Percentiles rank a stretch among this genome's conserved stretches.
Conservation (phyloP, 92 coral and sea anemone species). For the Palythoa caribaeorum region DNA sequence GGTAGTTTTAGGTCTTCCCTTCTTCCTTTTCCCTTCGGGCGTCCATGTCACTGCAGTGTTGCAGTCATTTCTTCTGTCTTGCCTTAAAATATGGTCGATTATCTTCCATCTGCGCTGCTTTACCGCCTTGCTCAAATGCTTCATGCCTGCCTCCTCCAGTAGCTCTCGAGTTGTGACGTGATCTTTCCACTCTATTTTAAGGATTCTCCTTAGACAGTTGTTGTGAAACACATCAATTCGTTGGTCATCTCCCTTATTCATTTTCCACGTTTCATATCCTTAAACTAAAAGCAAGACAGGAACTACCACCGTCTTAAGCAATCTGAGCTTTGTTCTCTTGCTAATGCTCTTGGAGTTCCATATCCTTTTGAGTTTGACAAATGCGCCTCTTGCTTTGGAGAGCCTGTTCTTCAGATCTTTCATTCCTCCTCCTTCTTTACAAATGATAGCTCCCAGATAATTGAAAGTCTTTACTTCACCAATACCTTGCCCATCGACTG, state of each 20-base stretch:
- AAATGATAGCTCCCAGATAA: not conserved
- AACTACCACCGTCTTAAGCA: not conserved
- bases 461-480: not conserved
- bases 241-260: constrained; percentile 24
- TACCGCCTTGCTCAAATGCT: too few species aligned
- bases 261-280: constrained; percentile 36
- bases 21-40: too few species aligned
- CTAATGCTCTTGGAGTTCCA: not conserved
- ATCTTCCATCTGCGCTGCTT: too few species aligned
- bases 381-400: not conserved
- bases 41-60: too few species aligned
- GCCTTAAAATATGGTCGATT: too few species aligned
- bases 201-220: not conserved
- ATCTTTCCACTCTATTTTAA: not conserved
- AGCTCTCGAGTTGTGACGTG: not conserved
- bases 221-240: constrained; percentile 6
- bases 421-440: not conserved
- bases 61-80: too few species aligned
- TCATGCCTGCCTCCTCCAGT: not conserved
- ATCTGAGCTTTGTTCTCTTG: not conserved
- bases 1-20: too few species aligned
- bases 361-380: too few species aligned
- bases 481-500: not conserved
- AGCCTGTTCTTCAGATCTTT: not conserved
- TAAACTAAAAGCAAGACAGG: not conserved